phyloP scores from a whole-genome alignment of 2,113 vertebrate genomes.

The Piprites chloris region DNA sequence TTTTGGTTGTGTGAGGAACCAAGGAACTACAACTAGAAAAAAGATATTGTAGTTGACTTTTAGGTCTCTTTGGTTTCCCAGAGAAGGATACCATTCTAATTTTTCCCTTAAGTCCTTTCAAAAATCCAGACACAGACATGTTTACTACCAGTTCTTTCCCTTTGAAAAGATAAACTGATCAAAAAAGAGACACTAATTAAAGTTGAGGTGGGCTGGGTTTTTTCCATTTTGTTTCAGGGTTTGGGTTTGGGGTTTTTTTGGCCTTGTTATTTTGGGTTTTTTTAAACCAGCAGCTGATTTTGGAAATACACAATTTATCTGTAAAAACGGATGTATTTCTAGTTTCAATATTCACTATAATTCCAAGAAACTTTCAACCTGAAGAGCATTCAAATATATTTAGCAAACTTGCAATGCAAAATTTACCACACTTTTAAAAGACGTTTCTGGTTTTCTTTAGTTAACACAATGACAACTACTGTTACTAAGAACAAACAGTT shows the following conservation, averaged over 20 bases:
- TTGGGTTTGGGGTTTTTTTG: background rate
- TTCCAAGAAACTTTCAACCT: background rate
- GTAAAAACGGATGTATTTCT: background rate
- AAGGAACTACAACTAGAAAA: background rate
- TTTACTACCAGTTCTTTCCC: background rate
- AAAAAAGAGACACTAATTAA: background rate
- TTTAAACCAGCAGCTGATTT: background rate
- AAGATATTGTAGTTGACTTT: background rate
- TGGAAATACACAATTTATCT: background rate
- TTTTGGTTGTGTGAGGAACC: background rate
- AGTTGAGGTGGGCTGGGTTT: background rate
- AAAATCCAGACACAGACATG: background rate
- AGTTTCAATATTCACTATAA: background rate
- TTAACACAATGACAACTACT: background rate
- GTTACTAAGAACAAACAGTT: background rate
- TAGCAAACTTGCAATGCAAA: background rate
- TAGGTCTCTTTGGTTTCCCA: background rate
- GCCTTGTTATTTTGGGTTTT: background rate
- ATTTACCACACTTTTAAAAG: background rate
- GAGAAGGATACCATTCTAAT: background rate
- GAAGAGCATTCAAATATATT: background rate
- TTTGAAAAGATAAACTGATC: background rate
- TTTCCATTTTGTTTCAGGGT: background rate
- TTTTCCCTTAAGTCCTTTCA: background rate
- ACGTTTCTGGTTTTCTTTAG: background rate